Percentiles rank a stretch among this genome's conserved stretches.
These are phyloP conservation scores for Chloroclystis v-ata DNA, from an alignment of 2,888 invertebrate genomes.

Conservation along the genomic window DNA sequence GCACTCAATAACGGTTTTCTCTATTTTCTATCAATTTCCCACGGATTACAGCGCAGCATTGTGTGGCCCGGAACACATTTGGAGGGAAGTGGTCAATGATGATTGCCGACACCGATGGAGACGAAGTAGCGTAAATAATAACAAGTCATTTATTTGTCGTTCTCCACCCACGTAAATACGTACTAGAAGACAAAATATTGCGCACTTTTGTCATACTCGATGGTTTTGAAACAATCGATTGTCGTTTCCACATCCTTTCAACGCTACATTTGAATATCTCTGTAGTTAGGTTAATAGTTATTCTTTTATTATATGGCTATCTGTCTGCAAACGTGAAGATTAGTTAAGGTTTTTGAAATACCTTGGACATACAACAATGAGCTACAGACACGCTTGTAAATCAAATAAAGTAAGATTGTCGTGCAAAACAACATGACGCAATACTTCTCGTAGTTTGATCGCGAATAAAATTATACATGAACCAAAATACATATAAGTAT, in stretches of 20 bases:
- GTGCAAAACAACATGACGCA: slow-evolving; percentile 53
- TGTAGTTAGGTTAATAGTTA: slow-evolving; percentile 2
- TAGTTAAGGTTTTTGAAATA: slow-evolving; percentile 38
- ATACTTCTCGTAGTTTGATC: slow-evolving; percentile 35
- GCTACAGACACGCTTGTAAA: slow-evolving; percentile 58
- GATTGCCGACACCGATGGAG: slow-evolving; percentile 44
- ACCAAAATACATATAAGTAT: slow-evolving; percentile 19
- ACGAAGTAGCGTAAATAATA: slow-evolving; percentile 57
- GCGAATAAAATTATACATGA: slow-evolving; percentile 38
- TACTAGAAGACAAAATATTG: slow-evolving; percentile 28
- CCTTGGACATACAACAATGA: slow-evolving; percentile 42
- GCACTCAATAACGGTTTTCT: slow-evolving; percentile 27
- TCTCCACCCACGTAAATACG: slow-evolving; percentile 21
- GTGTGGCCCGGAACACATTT: slow-evolving; percentile 38
- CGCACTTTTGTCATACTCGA: slow-evolving; percentile 20
- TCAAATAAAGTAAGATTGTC: slow-evolving; percentile 44
- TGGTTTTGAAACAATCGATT: slow-evolving; percentile 18
- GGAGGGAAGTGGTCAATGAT: slow-evolving; percentile 60
- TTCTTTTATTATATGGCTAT: slow-evolving; percentile 17
- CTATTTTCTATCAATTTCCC: slow-evolving; percentile 48
- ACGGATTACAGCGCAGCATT: slow-evolving; percentile 52
- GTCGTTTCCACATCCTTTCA: slow-evolving; percentile 26
- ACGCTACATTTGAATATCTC: slow-evolving; percentile 2
- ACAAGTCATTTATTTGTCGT: slow-evolving; percentile 45
- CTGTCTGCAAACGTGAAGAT: slow-evolving; percentile 27